Base-by-base conservation (phyloP, 1,140 invertebrate genomes). In the Drosophila ogumai region DNA sequence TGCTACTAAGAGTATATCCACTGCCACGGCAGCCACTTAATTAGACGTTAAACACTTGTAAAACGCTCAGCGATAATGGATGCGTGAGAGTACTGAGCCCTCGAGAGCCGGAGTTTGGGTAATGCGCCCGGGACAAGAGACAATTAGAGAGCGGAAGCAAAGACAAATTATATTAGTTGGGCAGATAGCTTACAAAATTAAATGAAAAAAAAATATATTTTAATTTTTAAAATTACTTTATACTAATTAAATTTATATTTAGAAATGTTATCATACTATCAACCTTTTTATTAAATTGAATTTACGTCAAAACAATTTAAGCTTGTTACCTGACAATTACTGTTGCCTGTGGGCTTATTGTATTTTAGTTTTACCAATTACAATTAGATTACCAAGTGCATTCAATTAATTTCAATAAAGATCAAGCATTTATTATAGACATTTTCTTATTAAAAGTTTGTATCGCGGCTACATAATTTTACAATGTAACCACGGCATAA, bases 1-100 rank as follows among this genome's bases (percentile, higher is more conserved):
- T 28, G 47, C 43, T 15, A 46, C 63, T 31, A 22, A 31, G 40
- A n/a, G n/a, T 38, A 69, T 40, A 73, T 49, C 72, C 81, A 63
- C 82, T 82, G 71, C 82, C 77, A 72, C 54, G 67, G 80, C 84
- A 90, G 85, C 76, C 85, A 88, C 85, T 88, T 88, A 88, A 88
- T 88, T 88, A 88, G 85, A 90, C 68, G 84, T 84, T 88, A 88
- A 88, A 88, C 84, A 88, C 84, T 88, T 88, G 84, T 88, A 88
- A 86, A 90, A 88, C 72, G 63, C 84, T 88, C 84, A 68, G 69
- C 85, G 84, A 88, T 88, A 88, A 88, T 88, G 84, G 84, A 78
- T 81, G 61, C 73, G 80, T 78, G 61, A 63, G 60, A 59, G 67
- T 52, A 46, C 60, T 63, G 69, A 41, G 49, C 34, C 49, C 49